A percentile compares a stretch with the other conserved stretches of the same genome.
Conservation (phyloP, 2,797 vertebrate genomes). For the Orientallactaga sibirica region DNA sequence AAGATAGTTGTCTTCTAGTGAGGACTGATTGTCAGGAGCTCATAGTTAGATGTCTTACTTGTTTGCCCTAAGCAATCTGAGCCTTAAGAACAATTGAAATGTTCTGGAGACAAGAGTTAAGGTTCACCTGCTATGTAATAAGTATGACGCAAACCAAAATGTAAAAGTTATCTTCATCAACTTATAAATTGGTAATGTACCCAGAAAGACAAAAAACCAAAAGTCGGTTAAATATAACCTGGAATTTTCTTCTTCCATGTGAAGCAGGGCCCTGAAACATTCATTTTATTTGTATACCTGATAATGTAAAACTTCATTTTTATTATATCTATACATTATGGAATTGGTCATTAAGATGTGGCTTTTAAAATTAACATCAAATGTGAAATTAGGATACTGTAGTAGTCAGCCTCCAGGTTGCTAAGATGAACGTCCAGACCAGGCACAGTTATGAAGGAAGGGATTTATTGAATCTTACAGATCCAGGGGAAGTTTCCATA, state of each 20-base stretch:
- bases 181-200: not conserved
- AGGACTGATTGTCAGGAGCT: not conserved
- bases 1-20: not conserved
- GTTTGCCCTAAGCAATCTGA: not conserved
- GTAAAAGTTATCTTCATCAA: not conserved
- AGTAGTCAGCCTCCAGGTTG: too few relatives aligned
- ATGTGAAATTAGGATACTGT: not conserved
- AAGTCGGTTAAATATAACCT: not conserved
- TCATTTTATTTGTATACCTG: not conserved
- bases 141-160: not conserved
- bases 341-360: not conserved
- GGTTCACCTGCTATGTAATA: not conserved
- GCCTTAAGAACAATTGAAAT: slow-evolving; percentile 10
- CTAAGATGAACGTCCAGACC: too few relatives aligned
- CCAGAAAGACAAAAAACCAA: not conserved
- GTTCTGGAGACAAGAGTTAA: not conserved
- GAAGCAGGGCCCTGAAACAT: not conserved
- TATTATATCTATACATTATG: not conserved
- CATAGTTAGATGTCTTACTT: not conserved
- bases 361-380: not conserved
- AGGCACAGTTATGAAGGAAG: too few relatives aligned
- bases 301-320: not conserved
- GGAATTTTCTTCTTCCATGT: not conserved
- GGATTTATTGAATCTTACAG: too few relatives aligned
- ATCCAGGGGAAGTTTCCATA: too few relatives aligned